Evolutionary conservation across 1,140 invertebrate species (phyloP), one percentile per base, ranked within the genome.

Genomic region (Pentalonia nigronervosa): DNA sequence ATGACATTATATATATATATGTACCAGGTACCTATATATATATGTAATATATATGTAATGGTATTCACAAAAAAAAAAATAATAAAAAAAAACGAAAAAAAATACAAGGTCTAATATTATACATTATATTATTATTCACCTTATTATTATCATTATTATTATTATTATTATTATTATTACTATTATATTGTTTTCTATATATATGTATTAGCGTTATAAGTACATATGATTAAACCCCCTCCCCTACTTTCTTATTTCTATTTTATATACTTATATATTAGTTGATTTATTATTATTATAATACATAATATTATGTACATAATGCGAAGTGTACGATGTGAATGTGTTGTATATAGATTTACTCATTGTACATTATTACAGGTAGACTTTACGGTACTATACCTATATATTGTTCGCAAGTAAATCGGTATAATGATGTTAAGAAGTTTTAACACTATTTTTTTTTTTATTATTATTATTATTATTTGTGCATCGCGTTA

Each of bases 341-440:
- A 93, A 53, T 56, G 50, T 56, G 48, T 93, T 93, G 91, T 93
- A 93, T 36, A 93, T 93, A 93, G 91, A 92, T 92, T 93, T 93
- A 93, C 48, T 93, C 91, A 93, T 93, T 93, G 53, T 86, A 86
- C 76, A 84, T 86, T 93, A 93, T 56, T 93, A 93, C 50, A 93
- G 91, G 91, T 93, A 93, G 81, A 84, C 91, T 84, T 91, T 83
- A 83, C 21, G 36, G 81, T 93, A 93, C 91, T 60, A 21, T 93
- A 93, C 81, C 76, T 93, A 93, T 76, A 76, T 76, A n/a, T 93
- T 86, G 91, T 93, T 93, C 81, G 91, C 91, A 53, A 93, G 81
- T 86, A 86, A 93, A 86, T 93, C 91, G 84, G 91, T 93, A 93
- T 93, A 86, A 93, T 93, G 91, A 93, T 84, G 91, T 93, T 93